A percentile compares a stretch with the other conserved stretches of the same genome.
Evolutionary conservation across 2,113 vertebrate species (phyloP).

Genomic region (Indri indri): DNA sequence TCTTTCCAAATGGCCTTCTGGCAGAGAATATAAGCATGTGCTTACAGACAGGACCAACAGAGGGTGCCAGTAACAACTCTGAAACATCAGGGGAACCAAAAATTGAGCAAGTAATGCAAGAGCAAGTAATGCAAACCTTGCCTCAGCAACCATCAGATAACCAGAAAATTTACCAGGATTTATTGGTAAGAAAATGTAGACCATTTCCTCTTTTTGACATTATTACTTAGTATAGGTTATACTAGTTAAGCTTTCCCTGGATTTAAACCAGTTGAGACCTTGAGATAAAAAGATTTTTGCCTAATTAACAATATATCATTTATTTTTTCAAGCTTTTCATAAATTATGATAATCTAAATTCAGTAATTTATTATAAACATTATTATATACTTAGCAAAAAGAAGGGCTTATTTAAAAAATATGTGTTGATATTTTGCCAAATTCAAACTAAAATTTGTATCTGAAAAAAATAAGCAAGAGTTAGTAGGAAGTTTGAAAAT

Average conservation of each 20-base stretch:
- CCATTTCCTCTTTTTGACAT: not conserved
- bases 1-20: slow-evolving; percentile 66
- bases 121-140: not conserved
- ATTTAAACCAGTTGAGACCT: slow-evolving; percentile 17
- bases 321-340: slow-evolving; percentile 45
- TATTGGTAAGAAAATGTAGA: slow-evolving; percentile 85
- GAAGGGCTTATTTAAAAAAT: not conserved
- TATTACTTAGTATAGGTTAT: not conserved
- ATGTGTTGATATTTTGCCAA: not conserved
- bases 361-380: not conserved
- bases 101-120: not conserved
- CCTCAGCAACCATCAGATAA: slow-evolving; percentile 70
- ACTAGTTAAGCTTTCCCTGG: not conserved
- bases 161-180: slow-evolving; percentile 88
- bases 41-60: slow-evolving; percentile 76
- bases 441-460: slow-evolving; percentile 17
- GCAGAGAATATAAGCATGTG: slow-evolving; percentile 84
- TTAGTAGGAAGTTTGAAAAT: slow-evolving; percentile 43
- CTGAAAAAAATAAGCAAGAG: not conserved
- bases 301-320: not conserved
- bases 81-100: slow-evolving; percentile 50
- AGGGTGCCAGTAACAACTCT: slow-evolving; percentile 74
- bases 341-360: slow-evolving; percentile 2
- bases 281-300: slow-evolving; percentile 1
- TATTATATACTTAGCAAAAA: not conserved